Evolutionary conservation across 2,113 vertebrate species (phyloP).

Genomic region (Hippocampus zosterae): DNA sequence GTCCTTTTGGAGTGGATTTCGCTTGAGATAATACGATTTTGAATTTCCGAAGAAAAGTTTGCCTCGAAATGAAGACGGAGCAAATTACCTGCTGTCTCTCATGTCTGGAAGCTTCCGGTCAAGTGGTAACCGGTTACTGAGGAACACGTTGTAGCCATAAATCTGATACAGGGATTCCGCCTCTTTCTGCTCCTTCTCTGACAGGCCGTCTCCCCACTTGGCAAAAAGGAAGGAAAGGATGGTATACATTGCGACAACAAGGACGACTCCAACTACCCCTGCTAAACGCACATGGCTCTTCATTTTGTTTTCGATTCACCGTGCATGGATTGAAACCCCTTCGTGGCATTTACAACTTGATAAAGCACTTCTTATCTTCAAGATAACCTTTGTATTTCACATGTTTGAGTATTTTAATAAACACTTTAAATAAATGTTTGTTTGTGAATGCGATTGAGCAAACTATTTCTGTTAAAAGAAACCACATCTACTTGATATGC

Average conservation of each 20-base stretch:
- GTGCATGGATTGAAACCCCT: neutral
- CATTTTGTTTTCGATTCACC: constrained; percentile 24
- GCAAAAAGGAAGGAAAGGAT: constrained; percentile 48
- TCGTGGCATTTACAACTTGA: constrained; percentile 2
- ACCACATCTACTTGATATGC: neutral
- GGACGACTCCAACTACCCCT: constrained; percentile 9
- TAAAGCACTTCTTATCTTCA: constrained; percentile 25
- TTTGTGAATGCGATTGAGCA: neutral
- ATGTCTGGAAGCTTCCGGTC: constrained; percentile 54
- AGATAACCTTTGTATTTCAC: constrained; percentile 8
- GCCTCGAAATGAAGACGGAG: neutral
- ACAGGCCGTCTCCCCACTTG: constrained; percentile 54
- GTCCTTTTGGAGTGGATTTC: no score
- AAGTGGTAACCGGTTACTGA: constrained; percentile 58
- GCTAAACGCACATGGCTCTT: constrained; percentile 6
- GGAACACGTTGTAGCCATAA: constrained; percentile 66
- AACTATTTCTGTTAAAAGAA: neutral
- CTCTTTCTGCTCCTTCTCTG: constrained; percentile 54
- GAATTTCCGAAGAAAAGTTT: neutral
- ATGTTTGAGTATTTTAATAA: neutral
- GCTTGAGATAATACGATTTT: no score
- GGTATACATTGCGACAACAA: constrained; percentile 21
- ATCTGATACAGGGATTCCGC: constrained; percentile 52
- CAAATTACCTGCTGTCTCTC: constrained; percentile 45
- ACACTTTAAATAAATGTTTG: neutral